Base-by-base conservation (phyloP, 2,113 vertebrate species). In the Myotis davidii region DNA sequence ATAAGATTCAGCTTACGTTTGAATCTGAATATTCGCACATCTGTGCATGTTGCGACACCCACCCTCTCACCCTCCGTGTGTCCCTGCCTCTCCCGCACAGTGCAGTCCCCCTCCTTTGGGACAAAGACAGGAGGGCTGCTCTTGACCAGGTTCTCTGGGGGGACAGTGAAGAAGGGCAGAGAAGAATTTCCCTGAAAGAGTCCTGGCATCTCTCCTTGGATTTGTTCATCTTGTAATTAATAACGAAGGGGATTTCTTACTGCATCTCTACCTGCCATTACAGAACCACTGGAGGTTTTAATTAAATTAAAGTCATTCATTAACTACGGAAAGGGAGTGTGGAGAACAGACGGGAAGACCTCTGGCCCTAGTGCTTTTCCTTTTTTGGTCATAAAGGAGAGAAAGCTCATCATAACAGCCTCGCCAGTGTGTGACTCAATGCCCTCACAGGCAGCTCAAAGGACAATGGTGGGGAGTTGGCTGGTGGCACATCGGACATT, bases 301-400 rank as follows among this genome's bases (percentile, higher is more conserved):
- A 94, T 96, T 97, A 73, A 97, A 93, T 96, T 79, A 84, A 91
- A 94, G n/a, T 67, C 92, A 20, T 21, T 91, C 81, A 65, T 90
- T 32, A 74, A 64, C 11, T 73, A 72, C 14, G 2, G 32, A 54
- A 73, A 16, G 45, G 76, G 14, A 10, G 45, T 69, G 25, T 48
- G 72, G 67, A 70, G 50, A 74, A 72, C 45, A 18, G n/a, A 67
- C 70, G 34, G n/a, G 48, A 69, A 76, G 74, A n/a, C 48, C 79
- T 37, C 27, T n/a, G 69, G 16, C 74, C n/a, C 27, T 32, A 2
- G 37, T 79, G 52, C 29, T 74, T 74, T 3, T 78, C 67, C 59
- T 50, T 1, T 72, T 21, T 34, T 3, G 69, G 69, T 73, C 56
- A 3, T 14, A 42, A 56, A 37, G 10, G 34, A 87, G 83, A 96